Percentiles rank a stretch among this genome's conserved stretches.
These are phyloP conservation scores for Listronotus oregonensis DNA, from an alignment of 1,140 invertebrate species.

Conservation along the genomic window DNA sequence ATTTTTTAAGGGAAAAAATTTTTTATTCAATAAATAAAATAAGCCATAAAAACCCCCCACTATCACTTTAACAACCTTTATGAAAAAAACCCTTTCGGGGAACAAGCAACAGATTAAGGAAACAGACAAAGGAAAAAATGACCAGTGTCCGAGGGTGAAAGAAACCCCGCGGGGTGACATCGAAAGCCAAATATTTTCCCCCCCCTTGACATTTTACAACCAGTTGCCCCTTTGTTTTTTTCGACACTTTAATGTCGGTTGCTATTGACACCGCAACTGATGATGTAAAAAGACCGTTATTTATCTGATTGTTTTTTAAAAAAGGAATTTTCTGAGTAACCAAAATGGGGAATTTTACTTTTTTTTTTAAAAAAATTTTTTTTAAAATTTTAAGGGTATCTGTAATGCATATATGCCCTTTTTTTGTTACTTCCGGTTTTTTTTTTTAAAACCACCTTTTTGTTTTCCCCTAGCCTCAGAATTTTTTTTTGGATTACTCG, in stretches of 20 bases:
- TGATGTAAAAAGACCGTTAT: neutral
- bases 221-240: constrained; percentile 10
- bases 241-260: constrained; percentile 14
- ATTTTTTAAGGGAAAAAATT: no score
- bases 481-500: no score
- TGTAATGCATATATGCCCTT: no score
- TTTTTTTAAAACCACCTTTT: no score
- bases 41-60: neutral
- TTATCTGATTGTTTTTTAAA: constrained; percentile 8
- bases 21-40: neutral
- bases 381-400: no score
- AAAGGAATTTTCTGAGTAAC: no score
- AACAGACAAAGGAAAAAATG: constrained; percentile 20
- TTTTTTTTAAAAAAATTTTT: no score
- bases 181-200: constrained; percentile 11
- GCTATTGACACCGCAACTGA: constrained; percentile 1
- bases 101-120: constrained; percentile 25
- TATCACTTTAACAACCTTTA: neutral
- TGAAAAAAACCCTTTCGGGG: constrained; percentile 7
- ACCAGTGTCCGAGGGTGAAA: constrained; percentile 19
- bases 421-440: no score
- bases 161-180: constrained; percentile 10
- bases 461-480: no score
- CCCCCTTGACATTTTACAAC: constrained; percentile 13
- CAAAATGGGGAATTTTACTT: no score